Evolutionary conservation across 2,888 invertebrate species (phyloP), one percentile per base, ranked within the genome.

Genomic region (Melipona beecheii): DNA sequence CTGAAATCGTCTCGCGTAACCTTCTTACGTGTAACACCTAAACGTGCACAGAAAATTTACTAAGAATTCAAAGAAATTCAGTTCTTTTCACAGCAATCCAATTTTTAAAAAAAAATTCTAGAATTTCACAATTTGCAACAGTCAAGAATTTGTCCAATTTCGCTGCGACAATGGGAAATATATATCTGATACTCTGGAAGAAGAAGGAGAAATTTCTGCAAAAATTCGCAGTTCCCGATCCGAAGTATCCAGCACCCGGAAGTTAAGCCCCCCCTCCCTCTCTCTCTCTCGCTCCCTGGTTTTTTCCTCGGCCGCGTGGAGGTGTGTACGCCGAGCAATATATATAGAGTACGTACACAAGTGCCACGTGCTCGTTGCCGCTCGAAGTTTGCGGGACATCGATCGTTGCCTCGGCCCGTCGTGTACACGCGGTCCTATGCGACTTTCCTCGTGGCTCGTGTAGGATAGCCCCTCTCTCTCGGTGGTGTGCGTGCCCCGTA

Each of bases 311-410:
- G 76, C 73, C 83, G 66, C 74, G 82, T 65, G 78, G 72, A 75
- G 76, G 87, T 87, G 87, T 81, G 86, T 86, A 84, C 87, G 84
- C 75, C 21, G 9, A 66, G 74, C 69, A 84, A 80, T 85, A 75
- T 85, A 85, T 85, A 85, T 85, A 85, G 81, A 72, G 74, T 75
- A 85, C 84, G 84, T 85, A 85, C 85, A 85, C 84, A 85, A 78
- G 80, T 70, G 89, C 89, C 91, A 92, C 91, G 91, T 92, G 91
- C 89, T 91, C 91, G 88, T 86, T 86, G 81, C 81, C 81, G 84
- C 89, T 84, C 85, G 84, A 93, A 91, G 90, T 93, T 93, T 91
- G 90, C 92, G 87, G 92, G 90, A 90, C 92, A 93, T 92, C 93
- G 93, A 93, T 93, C 93, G 92, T 84, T 84, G 83, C 56, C 81